Base-by-base conservation (phyloP, 2,888 invertebrate species). In the Trachelus iudaicus region DNA sequence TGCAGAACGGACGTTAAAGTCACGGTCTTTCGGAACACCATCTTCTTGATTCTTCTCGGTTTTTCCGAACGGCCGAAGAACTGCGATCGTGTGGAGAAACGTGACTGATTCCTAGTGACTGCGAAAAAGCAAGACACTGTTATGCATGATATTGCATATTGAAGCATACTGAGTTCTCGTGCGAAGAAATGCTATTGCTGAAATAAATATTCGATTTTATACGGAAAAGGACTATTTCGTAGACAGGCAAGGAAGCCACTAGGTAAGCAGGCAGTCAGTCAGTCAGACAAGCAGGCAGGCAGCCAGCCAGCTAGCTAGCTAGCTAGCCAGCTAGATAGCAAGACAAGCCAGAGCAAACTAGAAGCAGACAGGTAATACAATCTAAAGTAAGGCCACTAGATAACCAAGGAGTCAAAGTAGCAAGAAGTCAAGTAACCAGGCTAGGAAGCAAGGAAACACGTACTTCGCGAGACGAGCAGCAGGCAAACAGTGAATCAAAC, bases 101-200 rank as follows among this genome's bases (percentile, higher is more conserved):
- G 84, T 82, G 84, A 81, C 81, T 82, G 77, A 82, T 73, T 79
- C 23, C 56, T 75, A 73, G 77, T 69, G 77, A 35, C 40, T 81
- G 78, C 75, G 69, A 71, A 56, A 75, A 75, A 69, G 76, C 23
- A 56, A 40, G 40, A 76, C 77, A 76, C 77, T 83, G 85, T 86
- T 88, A 88, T 86, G 86, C 87, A 86, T 87, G 84, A 83, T 85
- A 85, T 80, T 87, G 87, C 86, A 87, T 86, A 87, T 85, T 83
- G 82, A 87, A 85, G 80, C 81, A 80, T 77, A 81, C 76, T 81
- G 77, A 81, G 75, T 83, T 81, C 83, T 82, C 80, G 83, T 83
- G 81, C 83, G 80, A 86, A 84, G 88, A 84, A 83, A 88, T 89
- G 89, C 89, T 84, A 84, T 84, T 87, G 82, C 77, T 80, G 83